Evolutionary conservation across 2,797 vertebrate species (phyloP).

Genomic region (Halcyon badia): DNA sequence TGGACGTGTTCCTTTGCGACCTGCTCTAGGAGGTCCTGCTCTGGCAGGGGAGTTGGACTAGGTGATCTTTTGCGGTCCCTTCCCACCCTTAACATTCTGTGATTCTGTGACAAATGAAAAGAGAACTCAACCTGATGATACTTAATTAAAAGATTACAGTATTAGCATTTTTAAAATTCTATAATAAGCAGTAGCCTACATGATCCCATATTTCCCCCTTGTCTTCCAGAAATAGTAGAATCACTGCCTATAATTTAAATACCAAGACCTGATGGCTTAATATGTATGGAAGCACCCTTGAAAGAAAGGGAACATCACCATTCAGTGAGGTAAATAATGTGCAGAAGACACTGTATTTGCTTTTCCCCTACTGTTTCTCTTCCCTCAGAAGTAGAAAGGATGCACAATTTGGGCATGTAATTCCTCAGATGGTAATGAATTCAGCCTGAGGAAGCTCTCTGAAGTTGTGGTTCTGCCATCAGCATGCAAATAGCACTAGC

Average conservation of each 20-base stretch:
- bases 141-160: neutral
- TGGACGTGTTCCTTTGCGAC: too few relatives aligned
- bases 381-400: neutral
- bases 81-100: too few relatives aligned
- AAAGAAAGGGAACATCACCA: neutral
- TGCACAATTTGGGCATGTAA: neutral
- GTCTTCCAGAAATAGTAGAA: neutral
- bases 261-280: neutral
- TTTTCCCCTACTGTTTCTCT: neutral
- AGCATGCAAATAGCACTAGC: neutral
- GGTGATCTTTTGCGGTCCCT: too few relatives aligned
- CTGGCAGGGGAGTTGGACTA: too few relatives aligned
- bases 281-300: neutral
- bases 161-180: neutral
- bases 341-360: neutral
- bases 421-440: neutral
- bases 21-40: too few relatives aligned
- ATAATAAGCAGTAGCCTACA: neutral
- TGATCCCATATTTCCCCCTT: neutral
- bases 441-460: neutral
- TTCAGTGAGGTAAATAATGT: neutral
- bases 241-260: neutral
- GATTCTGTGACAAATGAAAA: neutral
- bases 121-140: neutral
- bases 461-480: neutral